A percentile compares a stretch with the other conserved stretches of the same genome.
These are phyloP conservation scores for Dromius quadrimaculatus DNA, from an alignment of 2,888 invertebrate species.

Conservation along the genomic window DNA sequence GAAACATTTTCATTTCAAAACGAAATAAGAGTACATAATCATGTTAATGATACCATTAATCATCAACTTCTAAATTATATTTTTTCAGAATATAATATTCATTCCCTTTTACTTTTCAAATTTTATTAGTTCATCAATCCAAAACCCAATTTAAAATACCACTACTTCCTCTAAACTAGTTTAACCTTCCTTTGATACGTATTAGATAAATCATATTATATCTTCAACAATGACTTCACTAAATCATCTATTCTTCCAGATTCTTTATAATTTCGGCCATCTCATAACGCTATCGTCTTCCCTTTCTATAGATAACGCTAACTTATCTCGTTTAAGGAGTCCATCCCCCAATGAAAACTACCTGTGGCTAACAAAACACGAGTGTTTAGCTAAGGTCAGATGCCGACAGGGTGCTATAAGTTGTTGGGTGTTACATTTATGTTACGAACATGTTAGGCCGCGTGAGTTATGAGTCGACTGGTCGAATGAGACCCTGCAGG, in stretches of 20 bases:
- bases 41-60: too few species aligned
- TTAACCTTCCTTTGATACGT: slow-evolving; percentile 3
- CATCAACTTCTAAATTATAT: not conserved
- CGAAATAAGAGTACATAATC: too few species aligned
- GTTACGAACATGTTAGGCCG: slow-evolving; percentile 22
- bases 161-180: slow-evolving; percentile 17
- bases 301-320: not conserved
- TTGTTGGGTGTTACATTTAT: slow-evolving; percentile 2
- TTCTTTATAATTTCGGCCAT: not conserved
- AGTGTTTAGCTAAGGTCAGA: slow-evolving; percentile 15
- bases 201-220: slow-evolving; percentile 18
- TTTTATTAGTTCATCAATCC: slow-evolving; percentile 22
- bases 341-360: not conserved
- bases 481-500: slow-evolving; percentile 28
- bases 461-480: slow-evolving; percentile 15
- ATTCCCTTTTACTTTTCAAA: not conserved
- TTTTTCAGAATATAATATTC: not conserved
- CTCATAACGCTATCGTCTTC: not conserved
- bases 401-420: slow-evolving; percentile 27
- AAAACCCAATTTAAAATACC: slow-evolving; percentile 22
- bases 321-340: not conserved
- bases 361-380: slow-evolving; percentile 20
- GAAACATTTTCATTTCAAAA: too few species aligned
- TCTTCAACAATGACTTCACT: not conserved
- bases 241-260: slow-evolving; percentile 1